Conservation (phyloP, 2,113 vertebrate genomes). For the Prinia subflava region DNA sequence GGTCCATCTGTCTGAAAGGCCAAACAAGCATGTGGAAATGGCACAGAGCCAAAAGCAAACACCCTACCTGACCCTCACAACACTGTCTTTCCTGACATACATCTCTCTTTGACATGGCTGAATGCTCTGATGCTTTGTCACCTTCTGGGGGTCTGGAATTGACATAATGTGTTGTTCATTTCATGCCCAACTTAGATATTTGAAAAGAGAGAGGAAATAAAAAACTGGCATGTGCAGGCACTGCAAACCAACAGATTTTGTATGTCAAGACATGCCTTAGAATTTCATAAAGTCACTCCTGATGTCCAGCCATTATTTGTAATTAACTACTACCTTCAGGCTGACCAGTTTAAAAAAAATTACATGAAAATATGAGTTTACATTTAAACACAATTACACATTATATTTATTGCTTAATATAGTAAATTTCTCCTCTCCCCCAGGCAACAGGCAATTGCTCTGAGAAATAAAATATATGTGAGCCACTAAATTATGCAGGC, state of each 20-base stretch:
- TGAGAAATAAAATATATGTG: neutral
- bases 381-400: neutral
- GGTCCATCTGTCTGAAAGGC: slow-evolving; percentile 59
- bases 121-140: neutral
- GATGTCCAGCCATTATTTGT: neutral
- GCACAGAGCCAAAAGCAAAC: slow-evolving; percentile 4
- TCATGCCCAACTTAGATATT: neutral
- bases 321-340: neutral
- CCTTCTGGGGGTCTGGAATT: neutral
- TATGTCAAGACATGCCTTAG: neutral
- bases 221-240: neutral
- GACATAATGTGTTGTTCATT: slow-evolving; percentile 24
- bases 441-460: neutral
- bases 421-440: neutral
- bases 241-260: neutral
- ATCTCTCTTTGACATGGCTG: slow-evolving; percentile 14
- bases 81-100: neutral
- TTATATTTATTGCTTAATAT: slow-evolving; percentile 15
- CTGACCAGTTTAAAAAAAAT: neutral
- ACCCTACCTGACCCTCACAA: slow-evolving; percentile 33
- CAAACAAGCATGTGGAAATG: slow-evolving; percentile 40
- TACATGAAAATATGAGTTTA: neutral
- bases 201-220: neutral
- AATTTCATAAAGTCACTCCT: neutral
- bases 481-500: neutral